These are phyloP conservation scores for Barnardius zonarius DNA, from an alignment of 2,113 vertebrate species.

Conservation along the genomic window DNA sequence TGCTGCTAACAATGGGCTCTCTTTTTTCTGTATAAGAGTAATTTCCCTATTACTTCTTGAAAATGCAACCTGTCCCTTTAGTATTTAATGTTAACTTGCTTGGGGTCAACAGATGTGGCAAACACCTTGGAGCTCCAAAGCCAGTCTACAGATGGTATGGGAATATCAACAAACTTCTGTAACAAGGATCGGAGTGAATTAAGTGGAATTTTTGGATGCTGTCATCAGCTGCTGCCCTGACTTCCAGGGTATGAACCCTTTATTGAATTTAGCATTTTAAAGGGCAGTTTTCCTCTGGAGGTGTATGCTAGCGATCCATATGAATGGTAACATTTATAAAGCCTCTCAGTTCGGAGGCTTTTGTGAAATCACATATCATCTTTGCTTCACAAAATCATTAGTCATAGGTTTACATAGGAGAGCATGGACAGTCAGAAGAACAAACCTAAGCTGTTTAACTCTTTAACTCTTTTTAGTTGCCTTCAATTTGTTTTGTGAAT, in stretches of 20 bases:
- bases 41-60: neutral
- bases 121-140: neutral
- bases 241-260: neutral
- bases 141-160: fast-evolving
- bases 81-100: neutral
- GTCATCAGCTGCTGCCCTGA: neutral
- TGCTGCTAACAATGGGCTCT: neutral
- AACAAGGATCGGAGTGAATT: fast-evolving
- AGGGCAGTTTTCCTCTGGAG: neutral
- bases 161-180: neutral
- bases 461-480: neutral
- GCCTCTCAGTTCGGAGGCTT: neutral
- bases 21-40: neutral
- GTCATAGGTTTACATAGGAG: neutral
- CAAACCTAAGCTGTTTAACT: neutral
- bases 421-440: neutral
- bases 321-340: neutral
- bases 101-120: neutral
- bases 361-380: neutral
- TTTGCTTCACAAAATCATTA: neutral
- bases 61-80: neutral
- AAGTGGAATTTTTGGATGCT: neutral
- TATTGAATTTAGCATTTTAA: neutral
- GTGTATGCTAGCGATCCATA: neutral
- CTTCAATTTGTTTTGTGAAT: neutral